A percentile compares a stretch with the other conserved stretches of the same genome.
phyloP scores from a whole-genome alignment of 1,140 invertebrate species.

The Eumaeus atala region DNA sequence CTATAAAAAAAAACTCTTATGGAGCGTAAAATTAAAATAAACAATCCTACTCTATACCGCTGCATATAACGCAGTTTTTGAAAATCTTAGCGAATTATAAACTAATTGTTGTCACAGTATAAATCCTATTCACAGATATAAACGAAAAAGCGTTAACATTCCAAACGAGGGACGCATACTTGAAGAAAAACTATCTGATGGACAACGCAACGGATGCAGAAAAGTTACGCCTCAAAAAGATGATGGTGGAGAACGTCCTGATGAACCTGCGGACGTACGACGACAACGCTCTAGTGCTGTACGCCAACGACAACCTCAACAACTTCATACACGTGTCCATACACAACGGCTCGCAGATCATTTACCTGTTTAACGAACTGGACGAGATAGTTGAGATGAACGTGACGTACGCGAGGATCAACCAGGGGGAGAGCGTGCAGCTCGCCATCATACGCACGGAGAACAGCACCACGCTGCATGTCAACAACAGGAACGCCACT shows the following conservation, averaged over 20 bases:
- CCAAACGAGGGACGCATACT: conserved; percentile 83
- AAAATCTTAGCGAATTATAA: no score
- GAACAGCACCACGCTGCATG: conserved; percentile 85
- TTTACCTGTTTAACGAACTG: conserved; percentile 89
- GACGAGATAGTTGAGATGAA: conserved; percentile 87
- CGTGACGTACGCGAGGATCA: conserved; percentile 82
- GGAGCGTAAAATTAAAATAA: no score
- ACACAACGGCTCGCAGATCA: conserved; percentile 81
- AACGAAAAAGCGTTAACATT: conserved; percentile 93
- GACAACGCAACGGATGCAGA: conserved; percentile 77
- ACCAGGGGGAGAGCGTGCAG: conserved; percentile 87
- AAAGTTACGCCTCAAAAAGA: conserved; percentile 80
- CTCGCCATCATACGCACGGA: conserved; percentile 85
- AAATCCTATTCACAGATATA: conserved; percentile 81
- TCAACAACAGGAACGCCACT: conserved; percentile 86
- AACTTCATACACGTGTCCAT: conserved; percentile 95
- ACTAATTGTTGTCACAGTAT: no score
- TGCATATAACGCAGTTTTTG: no score
- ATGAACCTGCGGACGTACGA: conserved; percentile 93
- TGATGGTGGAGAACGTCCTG: conserved; percentile 85
- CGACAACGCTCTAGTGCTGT: conserved; percentile 86
- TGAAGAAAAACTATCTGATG: conserved; percentile 84
- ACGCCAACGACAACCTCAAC: conserved; percentile 94
- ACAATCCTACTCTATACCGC: no score
- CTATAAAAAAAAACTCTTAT: no score